These are phyloP conservation scores for Sebastes diploproa DNA, from an alignment of 2,797 vertebrate species.

Conservation along the genomic window DNA sequence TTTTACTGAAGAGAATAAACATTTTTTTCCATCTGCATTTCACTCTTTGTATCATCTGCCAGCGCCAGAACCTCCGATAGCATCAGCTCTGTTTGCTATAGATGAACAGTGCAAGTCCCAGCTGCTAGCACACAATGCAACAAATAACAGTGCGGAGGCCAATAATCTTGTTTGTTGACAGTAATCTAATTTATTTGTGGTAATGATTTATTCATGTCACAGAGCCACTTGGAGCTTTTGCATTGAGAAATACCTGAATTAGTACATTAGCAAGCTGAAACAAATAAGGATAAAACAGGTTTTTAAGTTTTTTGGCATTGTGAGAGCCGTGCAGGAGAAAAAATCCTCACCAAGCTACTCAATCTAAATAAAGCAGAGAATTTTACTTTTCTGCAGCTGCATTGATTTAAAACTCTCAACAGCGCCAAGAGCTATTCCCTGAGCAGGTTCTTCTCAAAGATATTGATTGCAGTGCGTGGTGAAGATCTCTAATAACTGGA, in stretches of 20 bases:
- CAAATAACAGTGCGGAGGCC: background rate
- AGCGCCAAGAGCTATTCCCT: conserved; percentile 4
- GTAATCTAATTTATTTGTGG: background rate
- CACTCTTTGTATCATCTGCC: conserved; percentile 17
- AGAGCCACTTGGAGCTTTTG: background rate
- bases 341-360: background rate
- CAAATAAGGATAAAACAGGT: background rate
- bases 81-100: conserved; percentile 5
- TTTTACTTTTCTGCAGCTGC: conserved; percentile 14
- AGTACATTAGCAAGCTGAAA: background rate
- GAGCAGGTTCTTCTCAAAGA: conserved; percentile 19
- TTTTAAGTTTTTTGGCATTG: background rate
- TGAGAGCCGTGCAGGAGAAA: background rate
- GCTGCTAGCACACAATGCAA: background rate
- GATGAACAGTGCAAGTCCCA: background rate
- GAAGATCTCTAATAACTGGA: conserved; percentile 34
- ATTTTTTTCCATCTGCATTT: conserved; percentile 17
- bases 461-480: conserved; percentile 17
- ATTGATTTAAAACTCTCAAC: conserved; percentile 36
- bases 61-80: conserved; percentile 4
- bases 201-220: background rate
- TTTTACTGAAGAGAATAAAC: conserved; percentile 4
- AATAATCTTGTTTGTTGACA: background rate
- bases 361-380: conserved; percentile 21
- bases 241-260: background rate